Conservation (phyloP, 53 echinoderm and acorn worm genomes). For the Luidia sarsii region DNA sequence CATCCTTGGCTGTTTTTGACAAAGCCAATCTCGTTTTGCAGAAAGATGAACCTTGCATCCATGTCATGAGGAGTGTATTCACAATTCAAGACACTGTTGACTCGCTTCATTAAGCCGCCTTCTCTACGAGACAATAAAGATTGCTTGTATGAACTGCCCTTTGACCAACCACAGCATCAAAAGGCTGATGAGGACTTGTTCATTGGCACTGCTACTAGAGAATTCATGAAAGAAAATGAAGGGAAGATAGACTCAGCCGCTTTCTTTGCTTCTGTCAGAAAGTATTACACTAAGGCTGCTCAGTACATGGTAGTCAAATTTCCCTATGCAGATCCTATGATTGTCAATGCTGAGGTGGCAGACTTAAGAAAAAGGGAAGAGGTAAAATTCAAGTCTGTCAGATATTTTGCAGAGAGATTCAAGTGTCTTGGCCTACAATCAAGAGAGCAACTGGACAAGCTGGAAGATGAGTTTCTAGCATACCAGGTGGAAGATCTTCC, state of each 20-base stretch:
- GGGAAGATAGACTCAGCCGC: neutral
- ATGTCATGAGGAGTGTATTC: constrained; percentile 34
- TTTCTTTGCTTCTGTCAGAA: constrained; percentile 40
- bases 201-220: constrained; percentile 46
- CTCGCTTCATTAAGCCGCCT: no score
- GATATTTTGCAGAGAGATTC: constrained; percentile 53
- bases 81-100: constrained; percentile 42
- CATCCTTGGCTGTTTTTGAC: constrained; percentile 49
- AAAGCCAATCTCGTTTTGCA: constrained; percentile 49
- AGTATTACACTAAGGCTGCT: constrained; percentile 25
- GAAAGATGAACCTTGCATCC: constrained; percentile 55
- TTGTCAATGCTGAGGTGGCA: constrained; percentile 58
- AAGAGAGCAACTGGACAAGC: constrained; percentile 31
- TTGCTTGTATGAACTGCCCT: constrained; percentile 50
- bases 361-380: constrained; percentile 30
- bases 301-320: constrained; percentile 35
- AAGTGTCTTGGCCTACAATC: constrained; percentile 29
- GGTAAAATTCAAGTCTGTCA: constrained; percentile 28
- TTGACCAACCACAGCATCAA: constrained; percentile 35
- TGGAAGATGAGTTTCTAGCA: constrained; percentile 50
- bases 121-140: no score
- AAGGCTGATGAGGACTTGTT: constrained; percentile 55
- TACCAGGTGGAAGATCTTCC: constrained; percentile 53
- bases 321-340: no score
- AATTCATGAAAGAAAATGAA: constrained; percentile 23